phyloP scores from a whole-genome alignment of 2,113 vertebrate species.

The Centrocercus urophasianus region DNA sequence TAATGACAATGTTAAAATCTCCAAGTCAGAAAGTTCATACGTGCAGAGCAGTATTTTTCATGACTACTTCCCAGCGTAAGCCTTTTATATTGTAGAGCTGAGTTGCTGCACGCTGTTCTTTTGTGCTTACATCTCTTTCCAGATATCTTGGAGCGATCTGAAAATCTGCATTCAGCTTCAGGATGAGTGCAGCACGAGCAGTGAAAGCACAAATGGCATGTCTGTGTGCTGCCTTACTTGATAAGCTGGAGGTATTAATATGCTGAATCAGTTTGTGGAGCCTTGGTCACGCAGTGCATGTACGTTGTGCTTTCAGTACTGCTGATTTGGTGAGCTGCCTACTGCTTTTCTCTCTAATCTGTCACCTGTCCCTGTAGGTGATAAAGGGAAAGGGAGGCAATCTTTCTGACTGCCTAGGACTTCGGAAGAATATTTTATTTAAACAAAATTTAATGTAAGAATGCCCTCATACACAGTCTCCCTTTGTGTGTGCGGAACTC shows the following conservation, averaged over 20 bases:
- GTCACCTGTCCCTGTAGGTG: not conserved
- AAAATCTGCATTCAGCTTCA: not conserved
- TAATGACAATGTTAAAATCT: not conserved
- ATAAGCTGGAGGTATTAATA: not conserved
- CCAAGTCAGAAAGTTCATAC: rapidly evolving
- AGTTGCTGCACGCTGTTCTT: not conserved
- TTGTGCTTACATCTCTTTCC: not conserved
- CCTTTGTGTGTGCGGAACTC: not conserved
- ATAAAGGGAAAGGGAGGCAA: not conserved
- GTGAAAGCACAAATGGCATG: not conserved
- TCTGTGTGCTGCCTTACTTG: not conserved
- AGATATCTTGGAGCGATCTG: not conserved
- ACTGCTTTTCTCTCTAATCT: not conserved
- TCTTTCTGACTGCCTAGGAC: not conserved
- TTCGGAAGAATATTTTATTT: not conserved
- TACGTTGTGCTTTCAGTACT: not conserved
- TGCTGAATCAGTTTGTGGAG: constrained; percentile 10
- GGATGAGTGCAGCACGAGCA: not conserved
- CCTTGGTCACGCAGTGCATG: not conserved
- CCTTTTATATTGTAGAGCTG: not conserved
- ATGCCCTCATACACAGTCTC: not conserved
- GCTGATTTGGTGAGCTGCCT: not conserved
- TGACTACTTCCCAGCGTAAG: not conserved
- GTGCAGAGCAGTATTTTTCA: not conserved
- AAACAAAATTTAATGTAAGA: not conserved